Conservation (phyloP, 1,140 invertebrate species). For the Drosophila kikkawai region DNA sequence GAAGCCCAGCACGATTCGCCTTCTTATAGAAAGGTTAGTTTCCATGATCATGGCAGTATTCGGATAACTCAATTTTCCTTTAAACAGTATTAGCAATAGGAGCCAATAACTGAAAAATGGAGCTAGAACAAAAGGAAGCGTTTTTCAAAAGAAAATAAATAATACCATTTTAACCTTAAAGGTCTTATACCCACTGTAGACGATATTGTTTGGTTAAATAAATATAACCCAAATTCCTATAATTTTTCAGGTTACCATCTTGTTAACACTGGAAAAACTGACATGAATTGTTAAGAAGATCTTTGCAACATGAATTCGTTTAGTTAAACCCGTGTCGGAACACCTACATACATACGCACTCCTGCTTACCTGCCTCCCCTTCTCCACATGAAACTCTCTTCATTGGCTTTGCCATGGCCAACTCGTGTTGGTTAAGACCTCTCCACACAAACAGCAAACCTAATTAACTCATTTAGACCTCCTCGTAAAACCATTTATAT, state of each 20-base stretch:
- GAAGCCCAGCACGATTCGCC: conserved; percentile 2
- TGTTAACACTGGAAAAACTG: too few species aligned
- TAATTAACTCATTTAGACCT: conserved; percentile 59
- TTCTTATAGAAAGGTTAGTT: neutral
- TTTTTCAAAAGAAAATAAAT: too few species aligned
- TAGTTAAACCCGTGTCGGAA: conserved; percentile 1
- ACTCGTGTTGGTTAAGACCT: conserved; percentile 31
- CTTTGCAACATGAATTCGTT: neutral
- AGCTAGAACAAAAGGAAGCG: too few species aligned
- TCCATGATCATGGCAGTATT: neutral
- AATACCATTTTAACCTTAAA: too few species aligned
- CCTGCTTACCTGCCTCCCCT: neutral
- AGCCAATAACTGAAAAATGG: neutral
- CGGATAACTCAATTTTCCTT: neutral
- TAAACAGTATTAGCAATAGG: neutral
- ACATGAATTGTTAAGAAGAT: too few species aligned
- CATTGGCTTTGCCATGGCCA: conserved; percentile 49
- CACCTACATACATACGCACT: conserved; percentile 15
- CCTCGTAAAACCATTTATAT: conserved; percentile 48
- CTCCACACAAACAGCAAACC: conserved; percentile 29
- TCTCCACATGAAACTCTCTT: conserved; percentile 6
- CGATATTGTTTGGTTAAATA: too few species aligned
- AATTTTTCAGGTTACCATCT: too few species aligned
- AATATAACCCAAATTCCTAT: too few species aligned
- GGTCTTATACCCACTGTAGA: too few species aligned